A percentile compares a stretch with the other conserved stretches of the same genome.
These are phyloP conservation scores for Herpetotheres cachinnans DNA, from an alignment of 2,113 vertebrate species.

Conservation along the genomic window DNA sequence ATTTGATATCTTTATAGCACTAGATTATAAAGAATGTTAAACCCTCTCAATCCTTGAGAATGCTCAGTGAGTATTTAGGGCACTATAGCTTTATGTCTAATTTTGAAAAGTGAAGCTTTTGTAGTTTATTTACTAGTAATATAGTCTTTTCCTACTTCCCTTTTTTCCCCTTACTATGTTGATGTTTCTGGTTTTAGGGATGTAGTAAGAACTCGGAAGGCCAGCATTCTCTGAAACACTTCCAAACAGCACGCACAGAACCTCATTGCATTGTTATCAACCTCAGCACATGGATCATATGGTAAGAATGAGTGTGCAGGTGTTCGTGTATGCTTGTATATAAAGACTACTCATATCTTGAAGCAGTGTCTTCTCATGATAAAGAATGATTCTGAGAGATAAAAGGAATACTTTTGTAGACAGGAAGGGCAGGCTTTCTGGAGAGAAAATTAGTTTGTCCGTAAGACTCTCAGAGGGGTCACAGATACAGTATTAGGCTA, in stretches of 20 bases:
- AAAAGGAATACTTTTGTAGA: neutral
- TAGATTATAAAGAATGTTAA: neutral
- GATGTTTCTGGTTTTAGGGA: slow-evolving; percentile 70
- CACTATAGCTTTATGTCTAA: neutral
- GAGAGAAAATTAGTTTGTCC: neutral
- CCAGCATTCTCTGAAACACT: slow-evolving; percentile 90
- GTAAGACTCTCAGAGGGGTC: neutral
- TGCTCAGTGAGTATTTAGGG: neutral
- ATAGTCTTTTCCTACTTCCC: neutral
- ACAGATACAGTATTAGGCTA: neutral
- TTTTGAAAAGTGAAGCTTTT: neutral
- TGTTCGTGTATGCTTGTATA: neutral
- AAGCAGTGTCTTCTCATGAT: neutral
- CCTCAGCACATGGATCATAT: slow-evolving; percentile 91
- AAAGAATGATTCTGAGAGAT: neutral
- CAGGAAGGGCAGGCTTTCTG: neutral
- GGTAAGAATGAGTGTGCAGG: slow-evolving; percentile 75
- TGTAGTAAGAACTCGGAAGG: slow-evolving; percentile 87
- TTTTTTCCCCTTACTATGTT: neutral
- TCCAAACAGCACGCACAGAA: slow-evolving; percentile 79
- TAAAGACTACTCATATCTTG: neutral
- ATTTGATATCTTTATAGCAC: neutral
- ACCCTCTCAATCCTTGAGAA: neutral
- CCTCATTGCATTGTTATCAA: slow-evolving; percentile 90
- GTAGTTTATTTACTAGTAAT: neutral